A percentile compares a stretch with the other conserved stretches of the same genome.
These are phyloP conservation scores for Dysidea cf. avara DNA, from an alignment of 37 sponge, comb jelly and placozoan genomes.

Conservation along the genomic window DNA sequence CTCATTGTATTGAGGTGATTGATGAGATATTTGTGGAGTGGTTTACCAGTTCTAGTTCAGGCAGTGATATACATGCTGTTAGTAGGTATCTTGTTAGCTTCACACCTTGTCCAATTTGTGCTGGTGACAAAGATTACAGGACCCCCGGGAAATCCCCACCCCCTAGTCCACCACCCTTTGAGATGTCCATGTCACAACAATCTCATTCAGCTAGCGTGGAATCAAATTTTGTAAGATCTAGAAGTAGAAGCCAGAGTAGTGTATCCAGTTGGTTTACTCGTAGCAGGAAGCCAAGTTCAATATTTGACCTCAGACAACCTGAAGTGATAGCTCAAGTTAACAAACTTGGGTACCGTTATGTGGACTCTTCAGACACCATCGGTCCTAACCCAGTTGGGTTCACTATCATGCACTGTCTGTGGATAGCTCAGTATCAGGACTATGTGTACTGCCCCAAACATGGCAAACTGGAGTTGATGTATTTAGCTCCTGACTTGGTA, in stretches of 20 bases:
- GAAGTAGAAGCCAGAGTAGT: no score
- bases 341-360: no score
- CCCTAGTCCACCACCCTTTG: no score
- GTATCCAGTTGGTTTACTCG: no score
- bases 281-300: no score
- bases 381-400: conserved; percentile 13
- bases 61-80: neutral
- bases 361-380: neutral
- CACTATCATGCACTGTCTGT: conserved; percentile 33
- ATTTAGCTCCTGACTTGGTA: conserved; percentile 58
- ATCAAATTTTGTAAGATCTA: no score
- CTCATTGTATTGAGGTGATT: neutral
- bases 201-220: no score
- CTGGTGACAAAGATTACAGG: conserved; percentile 44
- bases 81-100: neutral
- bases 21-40: neutral
- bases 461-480: conserved; percentile 26
- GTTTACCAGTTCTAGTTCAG: neutral
- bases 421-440: conserved; percentile 11
- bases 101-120: conserved; percentile 55
- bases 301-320: no score
- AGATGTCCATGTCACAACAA: no score
- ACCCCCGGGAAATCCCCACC: neutral
- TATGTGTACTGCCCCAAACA: conserved; percentile 44
- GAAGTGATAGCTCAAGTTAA: no score